Evolutionary conservation across 2,797 vertebrate species (phyloP), one percentile per base, ranked within the genome.

Genomic region (Takifugu ocellatus): DNA sequence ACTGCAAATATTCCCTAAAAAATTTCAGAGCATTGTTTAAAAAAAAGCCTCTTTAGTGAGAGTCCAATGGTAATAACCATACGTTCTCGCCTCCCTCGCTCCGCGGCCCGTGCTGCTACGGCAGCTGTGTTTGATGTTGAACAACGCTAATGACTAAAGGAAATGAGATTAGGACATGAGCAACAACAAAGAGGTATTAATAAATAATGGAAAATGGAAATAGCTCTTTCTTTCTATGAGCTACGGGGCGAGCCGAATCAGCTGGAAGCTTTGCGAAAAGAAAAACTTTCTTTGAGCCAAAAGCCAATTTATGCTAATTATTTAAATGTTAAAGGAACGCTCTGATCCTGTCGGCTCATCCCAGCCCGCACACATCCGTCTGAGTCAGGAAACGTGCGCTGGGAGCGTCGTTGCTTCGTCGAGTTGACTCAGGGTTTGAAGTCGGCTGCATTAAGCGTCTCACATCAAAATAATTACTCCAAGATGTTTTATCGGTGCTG

Each of bases 61-160:
- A 47, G 69, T 83, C 78, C 78, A 70, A 73, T 63, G 69, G 71
- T 69, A 82, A 66, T 68, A 68, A 71, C 58, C 54, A 47, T 46
- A 66, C 57, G 11, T 61, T 46, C 24, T 36, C 46, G 17, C 43
- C 25, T 59, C 52, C 47, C 50, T 60, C 48, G 1, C 51, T 63
- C 16, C 54, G 11, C n/a, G 52, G 55, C 56, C 57, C 51, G 61
- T 61, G 49, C 26, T 57, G 69, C 75, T 64, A 54, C 46, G 36
- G 69, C 72, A 77, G 78, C 73, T 75, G 68, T 59, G 82, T 81
- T 84, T 86, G 83, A 87, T 87, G 84, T 84, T 50, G 50, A 79
- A 84, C 79, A 83, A 80, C 62, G 57, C 72, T 84, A 85, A 87
- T 82, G 82, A 84, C 80, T 78, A 78, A 78, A 86, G 83, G 82